These are phyloP conservation scores for Iguana delicatissima DNA, from an alignment of 2,797 vertebrate genomes.

Conservation along the genomic window DNA sequence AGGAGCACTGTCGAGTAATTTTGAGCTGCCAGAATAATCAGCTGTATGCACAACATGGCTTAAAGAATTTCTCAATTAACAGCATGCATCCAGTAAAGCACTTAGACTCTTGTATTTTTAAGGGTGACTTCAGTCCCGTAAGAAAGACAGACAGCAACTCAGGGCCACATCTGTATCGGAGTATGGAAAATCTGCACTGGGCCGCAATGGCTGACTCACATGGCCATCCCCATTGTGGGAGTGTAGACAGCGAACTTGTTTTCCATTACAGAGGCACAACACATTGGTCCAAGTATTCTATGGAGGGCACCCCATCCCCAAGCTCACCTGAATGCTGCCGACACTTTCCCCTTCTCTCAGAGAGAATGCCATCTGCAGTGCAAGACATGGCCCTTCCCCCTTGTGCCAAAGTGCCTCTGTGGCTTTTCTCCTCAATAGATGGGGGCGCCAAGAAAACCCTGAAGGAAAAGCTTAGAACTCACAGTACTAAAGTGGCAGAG, in stretches of 20 bases:
- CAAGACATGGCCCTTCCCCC: constrained; percentile 81
- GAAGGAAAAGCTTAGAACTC: constrained; percentile 88
- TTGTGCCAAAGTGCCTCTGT: constrained; percentile 81
- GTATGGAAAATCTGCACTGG: constrained; percentile 92
- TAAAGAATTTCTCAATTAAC: constrained; percentile 82
- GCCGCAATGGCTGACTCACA: constrained; percentile 78
- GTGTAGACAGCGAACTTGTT: constrained; percentile 85
- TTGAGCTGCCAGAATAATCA: constrained; percentile 84
- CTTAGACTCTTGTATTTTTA: constrained; percentile 66
- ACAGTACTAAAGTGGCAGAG: constrained; percentile 83
- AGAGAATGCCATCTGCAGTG: constrained; percentile 62
- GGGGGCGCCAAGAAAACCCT: constrained; percentile 83
- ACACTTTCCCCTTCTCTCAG: constrained; percentile 77
- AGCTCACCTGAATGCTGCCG: constrained; percentile 74
- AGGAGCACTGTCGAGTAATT: constrained; percentile 77
- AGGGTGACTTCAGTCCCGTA: constrained; percentile 58
- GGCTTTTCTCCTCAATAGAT: constrained; percentile 85
- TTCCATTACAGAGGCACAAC: constrained; percentile 83
- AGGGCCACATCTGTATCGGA: constrained; percentile 85
- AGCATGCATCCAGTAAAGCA: constrained; percentile 80
- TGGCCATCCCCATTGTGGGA: constrained; percentile 81
- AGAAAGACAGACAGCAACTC: constrained; percentile 56
- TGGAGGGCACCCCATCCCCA: constrained; percentile 74
- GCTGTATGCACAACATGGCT: constrained; percentile 84
- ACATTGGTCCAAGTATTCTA: constrained; percentile 83